Conservation (phyloP, 1,140 invertebrate genomes). For the Carcinoscorpius rotundicauda region DNA sequence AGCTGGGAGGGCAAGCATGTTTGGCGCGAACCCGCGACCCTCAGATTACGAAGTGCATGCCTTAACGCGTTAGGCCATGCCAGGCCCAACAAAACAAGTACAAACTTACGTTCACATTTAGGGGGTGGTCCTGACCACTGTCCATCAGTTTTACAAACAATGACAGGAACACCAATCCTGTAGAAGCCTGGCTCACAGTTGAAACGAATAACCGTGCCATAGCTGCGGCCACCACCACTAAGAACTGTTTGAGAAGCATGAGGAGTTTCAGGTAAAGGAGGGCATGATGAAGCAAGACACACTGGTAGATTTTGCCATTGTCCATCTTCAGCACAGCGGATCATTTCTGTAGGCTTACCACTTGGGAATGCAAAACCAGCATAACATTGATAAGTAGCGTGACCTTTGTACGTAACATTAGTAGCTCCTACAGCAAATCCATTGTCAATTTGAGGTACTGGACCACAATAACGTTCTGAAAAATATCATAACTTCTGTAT, state of each 20-base stretch:
- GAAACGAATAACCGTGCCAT: constrained; percentile 87
- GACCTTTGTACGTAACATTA: constrained; percentile 84
- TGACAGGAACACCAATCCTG: constrained; percentile 69
- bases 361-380: constrained; percentile 89
- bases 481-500: constrained; percentile 7
- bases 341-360: constrained; percentile 71
- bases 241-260: constrained; percentile 76
- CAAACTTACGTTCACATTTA: constrained; percentile 58
- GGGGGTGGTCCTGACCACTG: constrained; percentile 90
- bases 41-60: no score
- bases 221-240: constrained; percentile 86
- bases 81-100: no score
- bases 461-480: constrained; percentile 88
- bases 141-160: constrained; percentile 91
- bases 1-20: no score
- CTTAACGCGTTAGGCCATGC: no score
- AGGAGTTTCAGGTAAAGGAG: constrained; percentile 70
- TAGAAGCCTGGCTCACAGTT: constrained; percentile 89
- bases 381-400: constrained; percentile 92
- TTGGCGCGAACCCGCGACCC: no score
- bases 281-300: constrained; percentile 83
- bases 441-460: constrained; percentile 93
- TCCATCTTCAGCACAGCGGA: constrained; percentile 74
- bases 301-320: constrained; percentile 82
- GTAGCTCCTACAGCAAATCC: constrained; percentile 90